Evolutionary conservation across 2,113 vertebrate genomes (phyloP), one percentile per base, ranked within the genome.

Genomic region (Dicentrarchus labrax): DNA sequence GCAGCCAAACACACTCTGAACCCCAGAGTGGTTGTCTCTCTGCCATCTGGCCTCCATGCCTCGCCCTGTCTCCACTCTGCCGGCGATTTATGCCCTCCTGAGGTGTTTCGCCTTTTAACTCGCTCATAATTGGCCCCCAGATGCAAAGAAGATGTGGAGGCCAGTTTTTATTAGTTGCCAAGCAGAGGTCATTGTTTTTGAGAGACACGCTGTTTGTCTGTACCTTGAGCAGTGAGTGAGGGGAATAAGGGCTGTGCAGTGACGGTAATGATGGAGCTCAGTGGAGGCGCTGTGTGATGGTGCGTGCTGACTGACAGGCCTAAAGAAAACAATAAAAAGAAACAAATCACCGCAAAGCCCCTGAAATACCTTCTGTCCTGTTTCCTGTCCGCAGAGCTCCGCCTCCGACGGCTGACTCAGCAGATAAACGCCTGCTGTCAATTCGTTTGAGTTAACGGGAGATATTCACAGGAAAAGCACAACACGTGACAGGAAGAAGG

Each of bases 21-120:
- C 45, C 80, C 30, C 48, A 38, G 24, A 72, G 75, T 21, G 62
- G 53, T 43, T 57, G 80, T 70, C 83, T 80, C 78, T 16, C 69
- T 91, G 79, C 90, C 95, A 95, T 95, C 94, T 95, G 94, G 93
- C 89, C 87, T 81, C 91, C 93, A 95, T 93, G 88, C 88, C 92
- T 82, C 69, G 77, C 77, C 83, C 89, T 86, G 91, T 92, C 92
- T 93, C 87, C 83, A 88, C 76, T 84, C 73, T 78, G 88, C 88
- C 76, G 75, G 86, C 88, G 79, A 92, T 94, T 93, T 92, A 94
- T 91, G 90, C 90, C 94, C 91, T 92, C 88, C 90, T 92, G 93
- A 93, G 89, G 93, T 93, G 93, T 92, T 92, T 94, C 62, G 78
- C 88, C 88, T 95, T 95, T 94, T 91, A 94, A 94, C 92, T 88